Evolutionary conservation across 23 tunicate genomes (phyloP), one percentile per base, ranked within the genome.

Genomic region (Aplidium turbinatum): DNA sequence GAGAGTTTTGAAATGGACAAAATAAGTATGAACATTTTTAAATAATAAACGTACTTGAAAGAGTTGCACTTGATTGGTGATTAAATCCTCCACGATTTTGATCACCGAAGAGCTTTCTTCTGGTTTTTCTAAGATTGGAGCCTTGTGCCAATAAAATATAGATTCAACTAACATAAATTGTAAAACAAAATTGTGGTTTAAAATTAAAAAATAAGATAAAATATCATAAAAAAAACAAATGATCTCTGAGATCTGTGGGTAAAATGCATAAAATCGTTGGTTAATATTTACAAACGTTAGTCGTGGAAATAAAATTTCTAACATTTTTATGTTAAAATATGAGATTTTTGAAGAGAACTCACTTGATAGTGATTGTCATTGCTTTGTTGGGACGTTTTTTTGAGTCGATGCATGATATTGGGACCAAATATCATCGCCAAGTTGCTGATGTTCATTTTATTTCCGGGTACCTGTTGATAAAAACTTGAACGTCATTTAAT

Each of bases 391-490:
- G 77, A 58, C 27, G 66, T 40, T 31, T 91, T 91, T 32, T 86
- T 86, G 65, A 71, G 48, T 7, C 87, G 78, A 58, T 91, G 97
- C 55, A 91, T 35, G 19, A 91, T 74, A 67, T 91, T 91, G 0
- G 97, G 97, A 16, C 97, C 97, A 58, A 91, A 91, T 36, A 91
- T 91, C 0, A 78, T 74, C 21, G 97, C 82, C 11, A 91, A 57
- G 38, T 91, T 91, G 19, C 62, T 20, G 25, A 84, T 57, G 11
- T 38, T 34, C 97, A 91, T 91, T 74, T 91, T 91, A 74, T 91
- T 91, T 0, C 97, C 97, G 7, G 68, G 61, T 25, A 91, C 78
- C 97, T 90, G 47, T 66, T n/a, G n/a, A n/a, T n/a, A n/a, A n/a
- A n/a, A n/a, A n/a, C n/a, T n/a, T n/a, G n/a, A n/a, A n/a, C n/a